Base-by-base conservation (phyloP, 2,113 vertebrate genomes). In the Dipodomys merriami region DNA sequence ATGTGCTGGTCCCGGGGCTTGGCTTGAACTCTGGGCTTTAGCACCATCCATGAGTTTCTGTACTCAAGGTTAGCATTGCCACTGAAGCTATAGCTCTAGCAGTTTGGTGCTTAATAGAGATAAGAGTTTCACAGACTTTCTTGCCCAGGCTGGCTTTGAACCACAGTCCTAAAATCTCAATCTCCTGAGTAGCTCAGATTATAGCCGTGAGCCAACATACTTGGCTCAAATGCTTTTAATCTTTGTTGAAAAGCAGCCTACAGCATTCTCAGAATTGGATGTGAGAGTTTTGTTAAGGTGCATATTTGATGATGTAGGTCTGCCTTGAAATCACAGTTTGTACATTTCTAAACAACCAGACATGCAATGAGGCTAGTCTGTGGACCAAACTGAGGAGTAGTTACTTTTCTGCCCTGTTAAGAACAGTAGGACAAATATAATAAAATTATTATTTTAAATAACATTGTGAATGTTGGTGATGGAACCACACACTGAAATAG, bases 371-470 rank as follows among this genome's bases (percentile, higher is more conserved):
- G 65, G 33, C 60, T 90, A 69, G 30, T 69, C 29, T 92, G 16
- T 60, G 69, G 81, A 84, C 77, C 95, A 93, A 89, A 95, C 72
- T 16, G 35, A 89, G 86, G 25, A 82, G 53, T 86, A 77, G 44
- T 67, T 86, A 44, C 67, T 89, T 82, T 92, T 94, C 77, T 76
- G 78, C 91, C 72, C 87, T 95, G 68, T 81, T 93, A 78, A 90
- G 78, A 91, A 82, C 22, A 87, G 91, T 62, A 77, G 44, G 88
- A 79, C 78, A 93, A 94, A 90, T 81, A 86, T 19, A 92, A 89
- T 69, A 57, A 87, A 88, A 67, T 49, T 76, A 78, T 88, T 91
- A 88, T 93, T 94, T 91, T 93, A 78, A 93, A 94, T 85, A 94
- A 92, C 82, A 94, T 39, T 35, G 23, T 86, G 62, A 71, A 23